phyloP scores from a whole-genome alignment of 2,797 vertebrate species.

The Anas capensis region DNA sequence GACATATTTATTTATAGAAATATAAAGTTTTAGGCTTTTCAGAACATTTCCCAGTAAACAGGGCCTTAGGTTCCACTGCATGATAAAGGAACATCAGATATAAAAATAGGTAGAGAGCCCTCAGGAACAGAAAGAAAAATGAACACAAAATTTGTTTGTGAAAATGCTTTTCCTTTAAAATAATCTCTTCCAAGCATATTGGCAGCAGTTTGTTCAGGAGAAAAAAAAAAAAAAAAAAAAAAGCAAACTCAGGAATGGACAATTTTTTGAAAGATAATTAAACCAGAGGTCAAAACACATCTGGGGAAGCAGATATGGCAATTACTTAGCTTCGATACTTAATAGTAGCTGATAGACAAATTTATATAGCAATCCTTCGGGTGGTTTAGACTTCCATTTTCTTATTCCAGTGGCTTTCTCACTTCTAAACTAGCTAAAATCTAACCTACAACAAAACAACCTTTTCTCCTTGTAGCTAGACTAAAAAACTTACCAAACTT shows the following conservation, averaged over 20 bases:
- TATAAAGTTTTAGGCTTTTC: not conserved
- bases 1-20: conserved; percentile 12
- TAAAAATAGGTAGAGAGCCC: conserved; percentile 32
- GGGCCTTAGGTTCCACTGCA: not conserved
- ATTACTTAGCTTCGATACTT: not conserved
- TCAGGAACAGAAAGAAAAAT: not conserved
- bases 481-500: not conserved
- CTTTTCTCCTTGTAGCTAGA: not conserved
- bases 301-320: not conserved
- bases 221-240: not conserved
- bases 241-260: not conserved
- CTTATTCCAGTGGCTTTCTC: not conserved
- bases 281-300: not conserved
- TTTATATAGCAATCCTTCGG: not conserved
- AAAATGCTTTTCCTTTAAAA: conserved; percentile 38
- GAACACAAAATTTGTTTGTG: conserved; percentile 31
- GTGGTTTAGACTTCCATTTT: not conserved
- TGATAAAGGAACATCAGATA: not conserved
- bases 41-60: conserved; percentile 5
- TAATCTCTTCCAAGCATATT: conserved; percentile 34
- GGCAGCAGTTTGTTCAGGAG: not conserved
- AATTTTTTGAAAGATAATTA: conserved; percentile 40
- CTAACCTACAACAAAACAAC: not conserved
- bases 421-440: not conserved
- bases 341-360: not conserved